Evolutionary conservation across 1,140 invertebrate genomes (phyloP).

Genomic region (Rhyzopertha dominica): DNA sequence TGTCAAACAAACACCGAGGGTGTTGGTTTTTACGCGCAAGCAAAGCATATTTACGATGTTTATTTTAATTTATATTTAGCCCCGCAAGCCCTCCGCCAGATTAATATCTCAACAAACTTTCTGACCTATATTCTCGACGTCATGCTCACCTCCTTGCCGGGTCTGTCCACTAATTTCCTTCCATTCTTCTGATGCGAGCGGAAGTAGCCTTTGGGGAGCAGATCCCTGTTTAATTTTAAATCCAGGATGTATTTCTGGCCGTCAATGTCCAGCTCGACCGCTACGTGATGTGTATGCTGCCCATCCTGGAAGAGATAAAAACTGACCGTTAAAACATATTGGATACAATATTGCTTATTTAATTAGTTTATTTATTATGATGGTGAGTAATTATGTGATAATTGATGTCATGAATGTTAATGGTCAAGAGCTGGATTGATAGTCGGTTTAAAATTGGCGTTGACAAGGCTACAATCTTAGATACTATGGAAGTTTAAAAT

Average conservation of each 20-base stretch:
- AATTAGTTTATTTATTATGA: not conserved
- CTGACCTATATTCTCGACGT: not conserved
- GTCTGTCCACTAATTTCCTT: constrained; percentile 55
- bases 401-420: not conserved
- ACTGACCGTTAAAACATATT: constrained; percentile 25
- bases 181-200: constrained; percentile 67
- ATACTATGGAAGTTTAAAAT: constrained; percentile 3
- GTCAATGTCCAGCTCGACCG: constrained; percentile 60
- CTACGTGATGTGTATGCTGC: constrained; percentile 63
- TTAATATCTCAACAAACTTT: not conserved
- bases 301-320: constrained; percentile 56
- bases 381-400: not conserved
- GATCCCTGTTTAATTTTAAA: constrained; percentile 69
- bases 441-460: not conserved
- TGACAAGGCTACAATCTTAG: not conserved
- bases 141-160: constrained; percentile 56
- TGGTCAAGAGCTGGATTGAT: not conserved
- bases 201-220: constrained; percentile 69
- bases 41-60: too few relatives aligned
- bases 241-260: constrained; percentile 65
- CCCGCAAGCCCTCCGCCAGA: too few relatives aligned
- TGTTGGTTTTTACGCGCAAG: too few relatives aligned
- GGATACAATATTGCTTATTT: constrained; percentile 4
- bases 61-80: too few relatives aligned
- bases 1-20: too few relatives aligned